A percentile compares a stretch with the other conserved stretches of the same genome.
Evolutionary conservation across 2,888 invertebrate genomes (phyloP).

Genomic region (Drosophila silvestris): DNA sequence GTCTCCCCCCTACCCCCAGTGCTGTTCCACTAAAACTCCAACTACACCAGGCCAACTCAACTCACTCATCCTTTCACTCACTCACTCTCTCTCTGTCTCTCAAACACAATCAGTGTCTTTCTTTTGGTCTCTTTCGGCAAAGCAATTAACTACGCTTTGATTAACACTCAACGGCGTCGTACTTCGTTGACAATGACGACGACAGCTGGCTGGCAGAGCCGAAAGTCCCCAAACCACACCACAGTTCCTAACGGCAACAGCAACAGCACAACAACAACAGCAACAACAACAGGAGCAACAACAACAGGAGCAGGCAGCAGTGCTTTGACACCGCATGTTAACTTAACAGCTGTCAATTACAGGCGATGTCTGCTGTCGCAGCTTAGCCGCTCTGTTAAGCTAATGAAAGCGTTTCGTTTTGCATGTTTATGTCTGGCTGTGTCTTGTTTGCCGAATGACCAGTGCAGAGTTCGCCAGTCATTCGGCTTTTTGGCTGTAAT

Average conservation of each 20-base stretch:
- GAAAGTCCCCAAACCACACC: slow-evolving; percentile 29
- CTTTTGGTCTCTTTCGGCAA: slow-evolving; percentile 71
- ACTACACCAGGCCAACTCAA: slow-evolving; percentile 1
- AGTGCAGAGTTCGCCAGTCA: slow-evolving; percentile 24
- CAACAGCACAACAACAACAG: slow-evolving; percentile 1
- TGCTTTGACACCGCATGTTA: slow-evolving; percentile 64
- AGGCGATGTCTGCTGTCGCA: slow-evolving; percentile 37
- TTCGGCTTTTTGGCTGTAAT: slow-evolving; percentile 51
- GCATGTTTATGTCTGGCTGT: not conserved
- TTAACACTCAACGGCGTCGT: slow-evolving; percentile 73
- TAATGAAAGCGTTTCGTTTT: slow-evolving; percentile 43
- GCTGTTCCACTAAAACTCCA: slow-evolving; percentile 10
- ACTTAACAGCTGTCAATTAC: slow-evolving; percentile 78
- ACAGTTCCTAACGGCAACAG: slow-evolving; percentile 14
- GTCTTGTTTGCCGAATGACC: slow-evolving; percentile 32
- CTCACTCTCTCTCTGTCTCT: not conserved
- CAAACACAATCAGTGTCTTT: slow-evolving; percentile 72
- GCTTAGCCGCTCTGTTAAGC: slow-evolving; percentile 52
- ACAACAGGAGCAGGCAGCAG: slow-evolving; percentile 13
- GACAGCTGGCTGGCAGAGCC: slow-evolving; percentile 60
- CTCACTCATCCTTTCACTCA: not conserved
- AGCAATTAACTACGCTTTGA: slow-evolving; percentile 82
- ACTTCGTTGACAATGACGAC: slow-evolving; percentile 72
- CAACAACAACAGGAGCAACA: slow-evolving; percentile 6
- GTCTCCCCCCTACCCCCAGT: not conserved